These are phyloP conservation scores for Drosophila colorata DNA, from an alignment of 2,888 invertebrate genomes.

Conservation along the genomic window DNA sequence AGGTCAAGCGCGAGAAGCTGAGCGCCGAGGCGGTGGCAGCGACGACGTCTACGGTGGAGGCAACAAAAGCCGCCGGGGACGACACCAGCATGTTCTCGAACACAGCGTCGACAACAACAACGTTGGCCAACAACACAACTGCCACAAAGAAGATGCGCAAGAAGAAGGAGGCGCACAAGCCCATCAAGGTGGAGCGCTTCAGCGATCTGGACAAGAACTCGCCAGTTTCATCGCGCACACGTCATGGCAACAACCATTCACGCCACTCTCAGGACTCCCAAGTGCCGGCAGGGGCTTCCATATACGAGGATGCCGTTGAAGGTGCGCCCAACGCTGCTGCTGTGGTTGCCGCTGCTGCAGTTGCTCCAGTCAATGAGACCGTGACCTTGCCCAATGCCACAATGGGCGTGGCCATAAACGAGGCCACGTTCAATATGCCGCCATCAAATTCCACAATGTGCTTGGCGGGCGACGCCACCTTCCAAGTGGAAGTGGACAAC, in stretches of 20 bases:
- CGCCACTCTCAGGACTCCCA: slow-evolving; percentile 35
- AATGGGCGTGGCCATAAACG: slow-evolving; percentile 26
- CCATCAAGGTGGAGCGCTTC: slow-evolving; percentile 83
- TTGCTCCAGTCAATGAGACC: slow-evolving; percentile 52
- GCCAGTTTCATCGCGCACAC: slow-evolving; percentile 78
- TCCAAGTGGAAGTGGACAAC: slow-evolving; percentile 42
- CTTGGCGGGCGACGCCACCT: slow-evolving; percentile 49
- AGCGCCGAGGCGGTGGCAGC: slow-evolving; percentile 37
- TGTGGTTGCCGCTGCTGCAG: not conserved
- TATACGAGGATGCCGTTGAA: slow-evolving; percentile 86
- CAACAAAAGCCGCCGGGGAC: slow-evolving; percentile 35
- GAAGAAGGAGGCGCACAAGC: slow-evolving; percentile 74
- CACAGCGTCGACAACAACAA: slow-evolving; percentile 30
- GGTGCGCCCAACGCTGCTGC: slow-evolving; percentile 18
- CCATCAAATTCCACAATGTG: slow-evolving; percentile 31
- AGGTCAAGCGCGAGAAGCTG: slow-evolving; percentile 77
- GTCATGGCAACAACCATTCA: slow-evolving; percentile 55
- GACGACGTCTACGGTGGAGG: slow-evolving; percentile 33
- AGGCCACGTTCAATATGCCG: slow-evolving; percentile 35
- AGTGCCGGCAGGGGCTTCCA: slow-evolving; percentile 67
- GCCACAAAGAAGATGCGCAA: slow-evolving; percentile 69
- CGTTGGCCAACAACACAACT: slow-evolving; percentile 29
- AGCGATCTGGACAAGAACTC: slow-evolving; percentile 69
- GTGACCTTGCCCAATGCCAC: slow-evolving; percentile 55
- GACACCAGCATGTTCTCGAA: slow-evolving; percentile 56